Evolutionary conservation across 2,113 vertebrate genomes (phyloP).

Genomic region (Notarius lentiginosus): DNA sequence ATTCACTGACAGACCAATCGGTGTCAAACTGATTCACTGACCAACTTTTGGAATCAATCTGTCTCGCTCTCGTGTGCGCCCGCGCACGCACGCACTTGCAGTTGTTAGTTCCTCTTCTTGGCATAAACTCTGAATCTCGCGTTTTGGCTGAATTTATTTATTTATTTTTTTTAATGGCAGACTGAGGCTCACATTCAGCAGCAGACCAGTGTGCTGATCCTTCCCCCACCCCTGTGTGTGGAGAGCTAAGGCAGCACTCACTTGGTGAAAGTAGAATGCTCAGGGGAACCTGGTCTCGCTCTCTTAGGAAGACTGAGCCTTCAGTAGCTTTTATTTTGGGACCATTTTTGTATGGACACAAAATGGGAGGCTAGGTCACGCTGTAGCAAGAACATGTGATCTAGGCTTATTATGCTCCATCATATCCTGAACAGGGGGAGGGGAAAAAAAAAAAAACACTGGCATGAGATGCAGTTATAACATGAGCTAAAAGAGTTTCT

Average conservation of each 20-base stretch:
- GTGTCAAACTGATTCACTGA: not conserved
- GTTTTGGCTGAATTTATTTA: not conserved
- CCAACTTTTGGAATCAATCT: not conserved
- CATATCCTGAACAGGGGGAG: not conserved
- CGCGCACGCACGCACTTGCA: no score
- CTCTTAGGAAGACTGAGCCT: not conserved
- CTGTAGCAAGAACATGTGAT: not conserved
- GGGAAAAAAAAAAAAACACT: no score
- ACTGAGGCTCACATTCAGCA: slow-evolving; percentile 10
- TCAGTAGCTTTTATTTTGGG: slow-evolving; percentile 34
- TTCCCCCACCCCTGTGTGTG: not conserved
- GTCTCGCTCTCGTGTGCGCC: not conserved
- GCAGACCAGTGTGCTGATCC: not conserved
- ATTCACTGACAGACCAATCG: not conserved
- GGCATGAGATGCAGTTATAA: not conserved
- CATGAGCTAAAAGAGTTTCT: not conserved
- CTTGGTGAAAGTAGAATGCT: slow-evolving; percentile 15
- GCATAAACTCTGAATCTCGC: slow-evolving; percentile 6
- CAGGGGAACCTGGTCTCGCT: not conserved
- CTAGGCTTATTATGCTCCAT: not conserved
- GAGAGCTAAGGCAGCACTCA: not conserved
- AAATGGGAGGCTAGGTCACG: not conserved
- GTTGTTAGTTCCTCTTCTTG: slow-evolving; percentile 10
- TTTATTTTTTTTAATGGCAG: no score
- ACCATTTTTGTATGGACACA: not conserved